Evolutionary conservation across 2,888 invertebrate genomes (phyloP).

Genomic region (Agriotes lineatus): DNA sequence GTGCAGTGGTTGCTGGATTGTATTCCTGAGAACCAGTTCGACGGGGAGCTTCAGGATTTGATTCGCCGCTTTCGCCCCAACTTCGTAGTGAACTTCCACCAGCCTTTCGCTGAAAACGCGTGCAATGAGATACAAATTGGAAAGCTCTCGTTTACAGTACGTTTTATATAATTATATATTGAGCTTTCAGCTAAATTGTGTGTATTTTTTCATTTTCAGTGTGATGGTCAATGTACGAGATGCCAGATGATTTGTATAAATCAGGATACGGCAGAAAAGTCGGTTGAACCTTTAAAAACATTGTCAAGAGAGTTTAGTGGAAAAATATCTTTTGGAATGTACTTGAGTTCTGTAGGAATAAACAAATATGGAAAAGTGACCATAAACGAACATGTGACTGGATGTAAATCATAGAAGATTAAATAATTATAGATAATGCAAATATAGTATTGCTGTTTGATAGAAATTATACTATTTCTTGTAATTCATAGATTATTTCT

Average conservation of each 20-base stretch:
- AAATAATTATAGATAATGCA: no score
- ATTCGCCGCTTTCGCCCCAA: constrained; percentile 91
- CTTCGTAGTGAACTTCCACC: constrained; percentile 80
- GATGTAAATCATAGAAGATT: background rate
- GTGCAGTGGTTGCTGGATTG: constrained; percentile 77
- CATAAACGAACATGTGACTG: background rate
- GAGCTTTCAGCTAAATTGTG: no score
- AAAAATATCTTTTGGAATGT: constrained; percentile 86
- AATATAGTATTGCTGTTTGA: no score
- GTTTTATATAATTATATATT: no score
- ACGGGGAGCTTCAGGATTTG: constrained; percentile 71
- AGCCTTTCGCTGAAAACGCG: constrained; percentile 82
- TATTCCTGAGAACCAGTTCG: constrained; percentile 69
- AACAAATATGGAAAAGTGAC: background rate
- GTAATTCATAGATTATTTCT: no score
- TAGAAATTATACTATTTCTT: no score
- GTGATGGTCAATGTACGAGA: constrained; percentile 85
- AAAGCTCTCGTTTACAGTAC: constrained; percentile 74
- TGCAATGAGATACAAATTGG: constrained; percentile 79
- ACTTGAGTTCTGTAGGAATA: constrained; percentile 65
- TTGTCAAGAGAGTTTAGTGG: constrained; percentile 81
- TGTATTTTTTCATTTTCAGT: no score
- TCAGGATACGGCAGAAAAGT: constrained; percentile 84
- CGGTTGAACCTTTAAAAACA: constrained; percentile 82
- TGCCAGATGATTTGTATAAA: constrained; percentile 98